Base-by-base conservation (phyloP, 1,140 invertebrate genomes). In the Zaprionus nigranus region DNA sequence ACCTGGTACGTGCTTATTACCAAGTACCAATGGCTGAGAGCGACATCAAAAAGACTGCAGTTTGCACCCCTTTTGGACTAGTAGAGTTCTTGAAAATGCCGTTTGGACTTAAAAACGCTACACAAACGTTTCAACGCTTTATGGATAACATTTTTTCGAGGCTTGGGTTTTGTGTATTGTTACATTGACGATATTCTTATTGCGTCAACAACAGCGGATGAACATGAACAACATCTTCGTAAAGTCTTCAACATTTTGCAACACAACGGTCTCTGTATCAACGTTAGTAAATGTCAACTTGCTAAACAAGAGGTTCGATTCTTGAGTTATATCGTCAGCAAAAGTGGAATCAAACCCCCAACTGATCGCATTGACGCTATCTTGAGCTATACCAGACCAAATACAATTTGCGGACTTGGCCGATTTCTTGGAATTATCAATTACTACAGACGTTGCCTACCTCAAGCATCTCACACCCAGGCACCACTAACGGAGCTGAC, bases 341-440 rank as follows among this genome's bases (percentile, higher is more conserved):
- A 24, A 24, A 20, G 13, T 40, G 17, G 57, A 22, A 59, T 59
- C 30, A 59, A 59, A 24, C 57, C 20, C 7, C 57, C 34, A 20
- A 58, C 56, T 22, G 17, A 58, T 38, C 20, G 56, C 34, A 38
- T 38, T 36, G 56, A 58, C 6, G 56, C 56, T 6, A 38, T 57
- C 15, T 17, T 20, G 92, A 28, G 5, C 26, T 26, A 26, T 26
- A n/a, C 26, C n/a, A 6, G 26, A 17, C 94, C 93, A 93, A 81
- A 77, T n/a, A 82, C 69, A 9, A 58, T 87, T 1, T 57, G 77
- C 20, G 24, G 92, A 51, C 46, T 92, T 0, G 59, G 87, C 9
- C 57, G 81, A 7, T 93, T 93, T 69, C 57, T 92, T 4, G 91
- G 84, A 7, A 82, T 93, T 68, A 15, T 91, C 1, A 91, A 93